Conservation (phyloP, 2,888 invertebrate genomes). For the Drosophila percnosoma region DNA sequence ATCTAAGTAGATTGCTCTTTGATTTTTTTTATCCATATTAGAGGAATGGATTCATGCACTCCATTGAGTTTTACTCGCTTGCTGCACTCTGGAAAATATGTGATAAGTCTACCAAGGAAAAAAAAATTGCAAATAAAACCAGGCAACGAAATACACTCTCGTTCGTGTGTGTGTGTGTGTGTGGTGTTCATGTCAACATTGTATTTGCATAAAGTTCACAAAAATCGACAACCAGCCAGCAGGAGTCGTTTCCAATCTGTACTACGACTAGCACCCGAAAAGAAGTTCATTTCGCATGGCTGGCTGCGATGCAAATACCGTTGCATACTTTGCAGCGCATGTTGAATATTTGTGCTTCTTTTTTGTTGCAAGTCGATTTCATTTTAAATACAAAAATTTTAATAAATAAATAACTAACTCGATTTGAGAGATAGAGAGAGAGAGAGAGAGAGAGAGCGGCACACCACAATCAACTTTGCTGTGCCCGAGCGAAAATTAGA, state of each 20-base stretch:
- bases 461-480: constrained; percentile 43
- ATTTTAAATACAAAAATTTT: constrained; percentile 68
- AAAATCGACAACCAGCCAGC: constrained; percentile 41
- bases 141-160: constrained; percentile 29
- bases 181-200: constrained; percentile 59
- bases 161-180: constrained; percentile 13
- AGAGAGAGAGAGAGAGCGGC: constrained; percentile 9
- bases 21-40: constrained; percentile 19
- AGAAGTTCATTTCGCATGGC: constrained; percentile 13
- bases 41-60: constrained; percentile 28
- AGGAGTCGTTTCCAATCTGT: constrained; percentile 29
- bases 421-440: not conserved
- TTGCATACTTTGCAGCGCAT: constrained; percentile 56
- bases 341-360: constrained; percentile 16
- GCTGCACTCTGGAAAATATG: constrained; percentile 42
- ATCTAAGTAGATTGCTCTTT: not conserved
- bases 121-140: constrained; percentile 16
- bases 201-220: constrained; percentile 76
- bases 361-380: constrained; percentile 39
- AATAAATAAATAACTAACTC: not conserved
- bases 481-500: constrained; percentile 9
- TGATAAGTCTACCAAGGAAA: constrained; percentile 40
- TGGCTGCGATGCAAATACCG: constrained; percentile 38
- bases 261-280: constrained; percentile 35
- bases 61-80: constrained; percentile 39